These are phyloP conservation scores for Cerastis rubricosa DNA, from an alignment of 2,888 invertebrate species.

Conservation along the genomic window DNA sequence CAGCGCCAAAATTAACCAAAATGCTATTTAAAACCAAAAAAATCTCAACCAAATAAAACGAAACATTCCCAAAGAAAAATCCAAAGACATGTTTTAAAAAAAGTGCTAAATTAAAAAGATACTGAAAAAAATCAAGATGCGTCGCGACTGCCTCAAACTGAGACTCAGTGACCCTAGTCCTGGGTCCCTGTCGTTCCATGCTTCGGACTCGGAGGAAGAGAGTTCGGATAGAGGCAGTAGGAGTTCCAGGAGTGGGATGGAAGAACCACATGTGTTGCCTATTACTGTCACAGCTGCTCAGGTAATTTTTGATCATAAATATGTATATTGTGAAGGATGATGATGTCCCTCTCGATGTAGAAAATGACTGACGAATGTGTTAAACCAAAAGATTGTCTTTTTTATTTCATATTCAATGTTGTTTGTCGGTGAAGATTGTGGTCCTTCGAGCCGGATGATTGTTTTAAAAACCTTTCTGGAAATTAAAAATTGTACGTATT, in stretches of 20 bases:
- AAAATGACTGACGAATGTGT: neutral
- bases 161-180: constrained; percentile 87
- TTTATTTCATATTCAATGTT: neutral
- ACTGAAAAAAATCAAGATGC: constrained; percentile 74
- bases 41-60: constrained; percentile 42
- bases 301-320: constrained; percentile 68
- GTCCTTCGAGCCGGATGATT: constrained; percentile 27
- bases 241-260: constrained; percentile 74
- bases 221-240: constrained; percentile 79
- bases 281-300: constrained; percentile 77
- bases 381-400: neutral
- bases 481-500: neutral
- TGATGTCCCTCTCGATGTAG: neutral
- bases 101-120: constrained; percentile 63
- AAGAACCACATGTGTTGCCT: constrained; percentile 77
- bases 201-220: constrained; percentile 88
- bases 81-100: constrained; percentile 63
- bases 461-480: neutral
- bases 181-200: constrained; percentile 80
- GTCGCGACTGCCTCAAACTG: constrained; percentile 86
- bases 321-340: neutral
- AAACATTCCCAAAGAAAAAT: constrained; percentile 73
- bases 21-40: constrained; percentile 28
- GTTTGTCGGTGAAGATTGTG: neutral
- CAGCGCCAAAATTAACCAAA: constrained; percentile 31